These are phyloP conservation scores for Xestia xanthographa DNA, from an alignment of 2,888 invertebrate genomes.

Conservation along the genomic window DNA sequence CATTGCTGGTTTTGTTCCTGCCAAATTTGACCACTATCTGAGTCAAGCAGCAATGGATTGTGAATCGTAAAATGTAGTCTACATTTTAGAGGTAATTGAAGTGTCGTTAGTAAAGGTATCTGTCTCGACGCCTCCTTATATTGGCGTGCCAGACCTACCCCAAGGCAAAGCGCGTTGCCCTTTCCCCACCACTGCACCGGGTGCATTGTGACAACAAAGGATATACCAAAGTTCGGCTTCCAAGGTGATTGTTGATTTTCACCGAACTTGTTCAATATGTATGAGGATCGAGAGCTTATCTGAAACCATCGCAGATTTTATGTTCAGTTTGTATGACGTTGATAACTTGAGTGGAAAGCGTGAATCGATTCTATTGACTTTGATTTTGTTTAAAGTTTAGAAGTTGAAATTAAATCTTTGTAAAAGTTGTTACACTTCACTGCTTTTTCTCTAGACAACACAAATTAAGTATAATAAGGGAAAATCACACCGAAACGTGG, in stretches of 20 bases:
- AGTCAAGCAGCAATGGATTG: constrained; percentile 67
- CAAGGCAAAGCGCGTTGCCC: constrained; percentile 80
- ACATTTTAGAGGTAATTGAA: constrained; percentile 69
- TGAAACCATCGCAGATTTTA: constrained; percentile 51
- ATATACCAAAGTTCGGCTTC: constrained; percentile 56
- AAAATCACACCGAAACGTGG: neutral
- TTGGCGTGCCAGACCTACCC: constrained; percentile 85
- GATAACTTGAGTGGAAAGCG: neutral
- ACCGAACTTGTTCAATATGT: constrained; percentile 54
- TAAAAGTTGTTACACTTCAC: neutral
- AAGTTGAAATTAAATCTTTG: neutral
- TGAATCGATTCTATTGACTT: neutral
- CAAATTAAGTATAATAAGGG: neutral
- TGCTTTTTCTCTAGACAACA: neutral
- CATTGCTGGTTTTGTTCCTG: constrained; percentile 64
- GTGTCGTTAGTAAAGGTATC: constrained; percentile 67
- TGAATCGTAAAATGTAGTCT: neutral
- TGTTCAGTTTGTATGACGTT: constrained; percentile 9
- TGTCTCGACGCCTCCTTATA: constrained; percentile 78
- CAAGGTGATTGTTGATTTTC: constrained; percentile 61
- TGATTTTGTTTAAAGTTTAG: constrained; percentile 1
- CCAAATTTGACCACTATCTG: accelerated
- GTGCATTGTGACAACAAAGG: constrained; percentile 77
- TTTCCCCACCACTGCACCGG: constrained; percentile 64
- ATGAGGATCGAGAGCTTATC: constrained; percentile 47